Evolutionary conservation across 35 echinoderm and acorn worm genomes (phyloP).

Genomic region (Nesometra sesokonis): DNA sequence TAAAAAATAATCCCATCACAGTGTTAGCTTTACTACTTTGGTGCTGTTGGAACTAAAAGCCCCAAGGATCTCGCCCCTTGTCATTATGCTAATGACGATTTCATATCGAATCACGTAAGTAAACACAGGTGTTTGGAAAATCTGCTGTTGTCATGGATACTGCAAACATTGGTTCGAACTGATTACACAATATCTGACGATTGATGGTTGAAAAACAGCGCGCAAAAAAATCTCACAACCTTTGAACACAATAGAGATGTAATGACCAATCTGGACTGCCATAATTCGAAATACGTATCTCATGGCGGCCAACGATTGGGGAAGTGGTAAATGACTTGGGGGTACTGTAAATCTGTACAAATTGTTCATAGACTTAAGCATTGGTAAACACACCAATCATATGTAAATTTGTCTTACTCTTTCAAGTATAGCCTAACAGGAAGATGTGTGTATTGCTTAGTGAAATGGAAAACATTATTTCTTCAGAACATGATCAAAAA

Average conservation of each 20-base stretch:
- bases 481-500: not conserved
- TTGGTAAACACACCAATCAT: not conserved
- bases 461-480: not conserved
- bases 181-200: not conserved
- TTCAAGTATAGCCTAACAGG: not conserved
- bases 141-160: constrained; percentile 34
- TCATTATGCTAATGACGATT: constrained; percentile 41
- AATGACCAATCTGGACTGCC: not conserved
- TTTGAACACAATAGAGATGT: not conserved
- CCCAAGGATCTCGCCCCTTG: constrained; percentile 1
- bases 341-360: not conserved
- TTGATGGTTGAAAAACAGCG: not conserved
- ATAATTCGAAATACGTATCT: not conserved
- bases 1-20: constrained; percentile 42
- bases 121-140: constrained; percentile 55
- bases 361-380: not conserved
- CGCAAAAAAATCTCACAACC: not conserved
- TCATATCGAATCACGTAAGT: constrained; percentile 50
- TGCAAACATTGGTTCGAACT: constrained; percentile 23
- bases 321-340: not conserved
- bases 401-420: not conserved
- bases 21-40: constrained; percentile 30
- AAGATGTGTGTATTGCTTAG: not conserved
- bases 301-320: not conserved
- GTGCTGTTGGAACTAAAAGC: not conserved